Conservation (phyloP, 2,113 vertebrate species). For the Thunnus thynnus region DNA sequence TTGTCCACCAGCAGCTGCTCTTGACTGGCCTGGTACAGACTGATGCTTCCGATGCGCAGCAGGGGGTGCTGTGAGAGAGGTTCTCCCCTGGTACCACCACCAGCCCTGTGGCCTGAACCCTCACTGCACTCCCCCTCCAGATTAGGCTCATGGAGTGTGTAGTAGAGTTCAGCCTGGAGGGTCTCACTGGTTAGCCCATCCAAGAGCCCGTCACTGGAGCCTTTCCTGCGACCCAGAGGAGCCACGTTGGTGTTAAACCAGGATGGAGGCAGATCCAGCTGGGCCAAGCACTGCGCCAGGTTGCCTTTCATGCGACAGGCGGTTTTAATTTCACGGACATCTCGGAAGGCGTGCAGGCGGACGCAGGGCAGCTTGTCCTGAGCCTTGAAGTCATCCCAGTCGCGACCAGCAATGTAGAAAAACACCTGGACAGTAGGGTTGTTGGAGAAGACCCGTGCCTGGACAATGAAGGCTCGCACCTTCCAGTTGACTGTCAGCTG, state of each 20-base stretch:
- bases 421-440: slow-evolving; percentile 94
- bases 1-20: slow-evolving; percentile 92
- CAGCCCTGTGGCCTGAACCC: slow-evolving; percentile 74
- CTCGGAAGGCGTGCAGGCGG: slow-evolving; percentile 93
- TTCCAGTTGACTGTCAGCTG: slow-evolving; percentile 98
- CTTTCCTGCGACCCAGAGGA: slow-evolving; percentile 88
- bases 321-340: slow-evolving; percentile 91
- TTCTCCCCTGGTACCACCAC: slow-evolving; percentile 81
- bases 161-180: slow-evolving; percentile 94
- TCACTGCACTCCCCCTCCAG: slow-evolving; percentile 88
- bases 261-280: slow-evolving; percentile 91
- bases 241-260: slow-evolving; percentile 93
- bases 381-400: slow-evolving; percentile 95
- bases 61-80: slow-evolving; percentile 93
- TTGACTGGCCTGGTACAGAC: slow-evolving; percentile 89
- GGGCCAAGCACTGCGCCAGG: slow-evolving; percentile 94
- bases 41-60: slow-evolving; percentile 96
- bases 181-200: slow-evolving; percentile 85
- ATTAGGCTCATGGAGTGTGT: slow-evolving; percentile 91
- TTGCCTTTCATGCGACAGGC: slow-evolving; percentile 93
- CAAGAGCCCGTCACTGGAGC: slow-evolving; percentile 81
- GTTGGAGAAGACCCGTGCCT: slow-evolving; percentile 90
- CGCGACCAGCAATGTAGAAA: slow-evolving; percentile 96
- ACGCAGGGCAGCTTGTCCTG: slow-evolving; percentile 94
- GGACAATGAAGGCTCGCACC: slow-evolving; percentile 96